Evolutionary conservation across 2,113 vertebrate species (phyloP).

Genomic region (Cephalopholis sonnerati): DNA sequence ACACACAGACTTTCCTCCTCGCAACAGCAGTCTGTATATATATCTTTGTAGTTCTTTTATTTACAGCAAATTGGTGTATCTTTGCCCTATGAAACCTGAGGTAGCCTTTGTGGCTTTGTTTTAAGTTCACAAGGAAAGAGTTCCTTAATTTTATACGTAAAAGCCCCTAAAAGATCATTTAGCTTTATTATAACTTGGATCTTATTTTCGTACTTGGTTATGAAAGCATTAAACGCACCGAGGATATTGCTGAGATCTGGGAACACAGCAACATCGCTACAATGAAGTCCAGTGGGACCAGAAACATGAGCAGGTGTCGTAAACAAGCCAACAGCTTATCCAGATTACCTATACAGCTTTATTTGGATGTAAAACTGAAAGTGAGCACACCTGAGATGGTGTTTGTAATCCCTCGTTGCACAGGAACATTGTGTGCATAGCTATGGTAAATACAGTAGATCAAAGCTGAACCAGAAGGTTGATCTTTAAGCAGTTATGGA

Average conservation of each 20-base stretch:
- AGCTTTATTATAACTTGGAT: too few relatives aligned
- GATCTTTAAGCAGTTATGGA: background rate
- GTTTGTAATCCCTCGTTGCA: background rate
- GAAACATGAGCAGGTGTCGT: background rate
- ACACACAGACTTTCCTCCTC: conserved; percentile 7
- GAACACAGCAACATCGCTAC: background rate
- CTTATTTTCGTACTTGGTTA: too few relatives aligned
- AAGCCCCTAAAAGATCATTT: background rate
- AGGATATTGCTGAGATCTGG: background rate
- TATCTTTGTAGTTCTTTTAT: background rate
- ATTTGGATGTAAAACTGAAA: background rate
- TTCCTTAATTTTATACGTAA: background rate
- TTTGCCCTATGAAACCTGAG: background rate
- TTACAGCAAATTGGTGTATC: background rate
- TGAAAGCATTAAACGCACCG: too few relatives aligned
- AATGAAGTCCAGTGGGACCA: background rate
- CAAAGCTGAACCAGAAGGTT: background rate
- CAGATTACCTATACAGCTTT: background rate
- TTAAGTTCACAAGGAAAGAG: background rate
- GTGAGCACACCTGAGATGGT: background rate
- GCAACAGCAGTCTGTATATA: background rate
- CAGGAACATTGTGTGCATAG: background rate
- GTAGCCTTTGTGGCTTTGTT: background rate
- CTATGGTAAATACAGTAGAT: background rate
- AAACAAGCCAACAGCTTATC: background rate